Conservation (phyloP, 2,113 vertebrate species). For the Syngnathoides biaculeatus region DNA sequence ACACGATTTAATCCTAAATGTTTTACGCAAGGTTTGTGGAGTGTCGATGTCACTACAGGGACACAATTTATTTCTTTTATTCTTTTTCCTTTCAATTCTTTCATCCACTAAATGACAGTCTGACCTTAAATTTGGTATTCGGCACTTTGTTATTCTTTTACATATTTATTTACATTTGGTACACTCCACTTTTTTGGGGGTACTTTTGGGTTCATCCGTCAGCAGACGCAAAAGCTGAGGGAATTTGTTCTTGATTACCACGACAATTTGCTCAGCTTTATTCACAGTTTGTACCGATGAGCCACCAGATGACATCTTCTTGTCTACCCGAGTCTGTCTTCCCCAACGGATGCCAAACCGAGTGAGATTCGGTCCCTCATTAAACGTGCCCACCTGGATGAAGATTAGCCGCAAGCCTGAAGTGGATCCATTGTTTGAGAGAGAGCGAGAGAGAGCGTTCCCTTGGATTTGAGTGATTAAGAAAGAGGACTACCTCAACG, state of each 20-base stretch:
- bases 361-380: not conserved
- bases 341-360: slow-evolving; percentile 35
- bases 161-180: slow-evolving; percentile 9
- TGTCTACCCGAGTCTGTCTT: not conserved
- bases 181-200: not conserved
- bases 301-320: not conserved
- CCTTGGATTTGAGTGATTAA: slow-evolving; percentile 36
- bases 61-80: not conserved
- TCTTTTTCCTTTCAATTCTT: too few relatives aligned
- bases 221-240: not conserved
- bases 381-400: slow-evolving; percentile 2
- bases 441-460: slow-evolving; percentile 4
- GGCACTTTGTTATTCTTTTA: too few relatives aligned
- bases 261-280: slow-evolving; percentile 3
- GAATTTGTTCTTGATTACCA: slow-evolving; percentile 12
- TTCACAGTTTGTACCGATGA: slow-evolving; percentile 10
- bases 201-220: not conserved
- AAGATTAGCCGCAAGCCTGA: slow-evolving; percentile 13
- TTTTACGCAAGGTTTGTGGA: not conserved
- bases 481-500: slow-evolving; percentile 31
- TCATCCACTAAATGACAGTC: too few relatives aligned
- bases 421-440: slow-evolving; percentile 15
- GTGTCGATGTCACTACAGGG: not conserved
- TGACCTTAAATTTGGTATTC: too few relatives aligned
- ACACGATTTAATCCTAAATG: not conserved